These are phyloP conservation scores for Frieseomelitta varia DNA, from an alignment of 1,140 invertebrate species.

Conservation along the genomic window DNA sequence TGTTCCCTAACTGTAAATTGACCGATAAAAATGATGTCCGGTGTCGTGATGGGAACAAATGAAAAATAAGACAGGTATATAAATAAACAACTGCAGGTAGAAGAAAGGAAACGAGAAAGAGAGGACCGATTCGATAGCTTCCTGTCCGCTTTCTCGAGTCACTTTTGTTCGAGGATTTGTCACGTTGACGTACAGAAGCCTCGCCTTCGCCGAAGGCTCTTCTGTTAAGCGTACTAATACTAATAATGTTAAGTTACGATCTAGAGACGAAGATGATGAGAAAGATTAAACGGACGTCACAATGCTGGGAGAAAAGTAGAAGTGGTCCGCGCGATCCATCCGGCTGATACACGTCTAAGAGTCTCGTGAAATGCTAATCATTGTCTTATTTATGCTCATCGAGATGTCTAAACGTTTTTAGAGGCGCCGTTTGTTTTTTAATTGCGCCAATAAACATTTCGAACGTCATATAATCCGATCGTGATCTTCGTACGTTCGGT, in stretches of 20 bases:
- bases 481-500: not conserved
- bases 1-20: conserved; percentile 5
- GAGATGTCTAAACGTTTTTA: conserved; percentile 19
- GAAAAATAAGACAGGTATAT: conserved; percentile 23
- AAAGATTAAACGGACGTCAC: not conserved
- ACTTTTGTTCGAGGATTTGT: conserved; percentile 41
- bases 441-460: conserved; percentile 47
- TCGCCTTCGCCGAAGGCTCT: not conserved
- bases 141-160: conserved; percentile 7
- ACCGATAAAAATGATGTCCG: conserved; percentile 1
- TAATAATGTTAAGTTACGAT: conserved; percentile 20
- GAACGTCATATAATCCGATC: conserved; percentile 37
- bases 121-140: conserved; percentile 8
- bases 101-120: not conserved
- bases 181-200: conserved; percentile 15
- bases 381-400: conserved; percentile 32
- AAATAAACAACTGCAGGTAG: too few species aligned
- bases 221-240: conserved; percentile 23
- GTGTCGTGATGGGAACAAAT: not conserved
- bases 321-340: not conserved
- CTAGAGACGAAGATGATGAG: not conserved
- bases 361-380: conserved; percentile 47
- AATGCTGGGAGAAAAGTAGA: not conserved
- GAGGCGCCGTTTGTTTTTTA: conserved; percentile 37
- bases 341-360: not conserved